phyloP scores from a whole-genome alignment of 2,888 invertebrate species.

The Dromius quadrimaculatus region DNA sequence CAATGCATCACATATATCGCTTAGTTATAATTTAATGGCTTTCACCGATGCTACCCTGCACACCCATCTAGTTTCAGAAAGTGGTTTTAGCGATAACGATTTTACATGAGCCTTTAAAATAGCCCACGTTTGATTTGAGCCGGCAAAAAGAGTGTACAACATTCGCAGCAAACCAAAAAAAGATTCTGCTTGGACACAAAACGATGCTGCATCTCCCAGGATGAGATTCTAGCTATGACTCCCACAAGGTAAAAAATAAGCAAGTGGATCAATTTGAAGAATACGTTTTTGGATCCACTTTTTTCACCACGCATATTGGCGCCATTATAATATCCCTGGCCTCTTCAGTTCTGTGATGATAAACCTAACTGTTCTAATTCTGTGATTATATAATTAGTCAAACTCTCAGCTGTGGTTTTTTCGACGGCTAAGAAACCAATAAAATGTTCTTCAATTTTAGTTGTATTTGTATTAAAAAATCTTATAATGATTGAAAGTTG shows the following conservation, averaged over 20 bases:
- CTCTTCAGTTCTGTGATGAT: slow-evolving; percentile 49
- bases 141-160: slow-evolving; percentile 51
- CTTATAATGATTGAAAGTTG: slow-evolving; percentile 41
- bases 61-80: slow-evolving; percentile 55
- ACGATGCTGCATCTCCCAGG: slow-evolving; percentile 50
- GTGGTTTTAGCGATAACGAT: slow-evolving; percentile 54
- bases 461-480: slow-evolving; percentile 34
- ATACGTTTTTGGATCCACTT: slow-evolving; percentile 49
- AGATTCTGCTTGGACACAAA: slow-evolving; percentile 39
- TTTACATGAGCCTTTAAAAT: slow-evolving; percentile 53
- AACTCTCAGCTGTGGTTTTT: slow-evolving; percentile 48
- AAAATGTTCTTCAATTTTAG: slow-evolving; percentile 43
- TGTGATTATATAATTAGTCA: slow-evolving; percentile 44
- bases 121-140: slow-evolving; percentile 49
- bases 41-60: slow-evolving; percentile 41
- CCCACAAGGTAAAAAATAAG: slow-evolving; percentile 53
- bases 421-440: slow-evolving; percentile 47
- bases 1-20: slow-evolving; percentile 44
- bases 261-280: slow-evolving; percentile 42
- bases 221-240: slow-evolving; percentile 52
- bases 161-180: slow-evolving; percentile 49
- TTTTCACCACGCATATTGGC: slow-evolving; percentile 54
- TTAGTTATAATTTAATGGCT: slow-evolving; percentile 44
- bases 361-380: slow-evolving; percentile 44
- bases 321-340: slow-evolving; percentile 54